These are phyloP conservation scores for Agrotis segetum DNA, from an alignment of 2,888 invertebrate genomes.

Conservation along the genomic window DNA sequence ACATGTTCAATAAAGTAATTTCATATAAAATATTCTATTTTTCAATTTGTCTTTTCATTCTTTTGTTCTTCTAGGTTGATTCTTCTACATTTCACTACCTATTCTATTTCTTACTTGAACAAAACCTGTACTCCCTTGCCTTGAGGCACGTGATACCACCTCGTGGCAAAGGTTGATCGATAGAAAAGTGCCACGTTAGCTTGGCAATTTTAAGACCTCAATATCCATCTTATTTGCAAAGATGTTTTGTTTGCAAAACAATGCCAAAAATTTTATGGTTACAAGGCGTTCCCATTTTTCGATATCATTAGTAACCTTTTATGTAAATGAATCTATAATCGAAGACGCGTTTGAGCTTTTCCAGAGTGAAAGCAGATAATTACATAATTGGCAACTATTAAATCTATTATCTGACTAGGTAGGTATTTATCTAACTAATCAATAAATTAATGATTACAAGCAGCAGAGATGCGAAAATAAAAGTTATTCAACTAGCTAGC, in stretches of 20 bases:
- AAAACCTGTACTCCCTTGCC: neutral
- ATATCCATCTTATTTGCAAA: neutral
- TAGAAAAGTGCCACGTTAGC: constrained; percentile 28
- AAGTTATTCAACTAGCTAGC: constrained; percentile 17
- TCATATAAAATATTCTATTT: constrained; percentile 86
- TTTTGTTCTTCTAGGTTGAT: constrained; percentile 31
- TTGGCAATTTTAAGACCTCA: constrained; percentile 1
- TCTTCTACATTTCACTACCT: constrained; percentile 29
- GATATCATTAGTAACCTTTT: too few relatives aligned
- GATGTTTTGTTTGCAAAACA: constrained; percentile 30
- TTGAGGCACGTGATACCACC: constrained; percentile 46
- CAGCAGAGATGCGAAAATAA: constrained; percentile 41
- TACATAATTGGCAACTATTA: constrained; percentile 5
- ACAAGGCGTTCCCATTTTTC: constrained; percentile 11
- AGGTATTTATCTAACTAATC: constrained; percentile 30
- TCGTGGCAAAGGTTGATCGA: constrained; percentile 43
- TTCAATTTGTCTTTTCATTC: constrained; percentile 74
- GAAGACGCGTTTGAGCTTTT: neutral
- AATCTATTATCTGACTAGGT: neutral
- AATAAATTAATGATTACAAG: constrained; percentile 35
- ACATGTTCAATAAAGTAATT: constrained; percentile 92
- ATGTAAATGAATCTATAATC: constrained; percentile 4
- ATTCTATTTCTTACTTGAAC: neutral
- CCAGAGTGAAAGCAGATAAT: neutral
- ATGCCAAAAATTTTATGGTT: neutral